Evolutionary conservation across 2,113 vertebrate species (phyloP).

Genomic region (Cygnus atratus): DNA sequence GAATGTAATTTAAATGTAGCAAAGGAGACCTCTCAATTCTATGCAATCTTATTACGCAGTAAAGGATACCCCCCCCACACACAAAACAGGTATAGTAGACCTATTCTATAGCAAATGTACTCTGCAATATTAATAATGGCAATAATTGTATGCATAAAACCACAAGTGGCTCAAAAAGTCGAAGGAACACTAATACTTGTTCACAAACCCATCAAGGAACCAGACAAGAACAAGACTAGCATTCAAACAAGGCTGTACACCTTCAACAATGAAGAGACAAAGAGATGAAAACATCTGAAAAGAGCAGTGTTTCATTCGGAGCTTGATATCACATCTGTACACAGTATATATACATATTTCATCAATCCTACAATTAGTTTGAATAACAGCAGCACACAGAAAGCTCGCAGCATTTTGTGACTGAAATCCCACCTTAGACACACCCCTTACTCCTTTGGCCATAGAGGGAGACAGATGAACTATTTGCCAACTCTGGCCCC

Average conservation of each 20-base stretch:
- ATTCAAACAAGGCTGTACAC: neutral
- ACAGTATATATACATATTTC: neutral
- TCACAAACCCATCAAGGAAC: neutral
- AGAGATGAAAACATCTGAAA: neutral
- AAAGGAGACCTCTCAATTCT: neutral
- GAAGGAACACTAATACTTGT: neutral
- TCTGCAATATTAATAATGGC: neutral
- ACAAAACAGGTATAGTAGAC: neutral
- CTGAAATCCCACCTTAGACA: neutral
- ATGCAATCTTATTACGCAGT: neutral
- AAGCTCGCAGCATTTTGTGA: neutral
- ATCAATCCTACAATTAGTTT: neutral
- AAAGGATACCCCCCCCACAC: neutral
- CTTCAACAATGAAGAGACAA: neutral
- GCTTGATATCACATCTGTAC: neutral
- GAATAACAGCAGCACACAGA: neutral
- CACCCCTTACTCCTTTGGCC: neutral
- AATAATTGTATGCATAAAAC: neutral
- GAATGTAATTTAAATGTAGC: neutral
- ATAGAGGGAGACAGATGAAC: neutral
- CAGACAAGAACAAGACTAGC: neutral
- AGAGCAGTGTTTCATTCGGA: neutral
- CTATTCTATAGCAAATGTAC: neutral
- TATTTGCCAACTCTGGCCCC: neutral
- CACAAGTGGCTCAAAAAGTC: neutral